Conservation (phyloP, 2,888 invertebrate genomes). For the Microchrysa polita region DNA sequence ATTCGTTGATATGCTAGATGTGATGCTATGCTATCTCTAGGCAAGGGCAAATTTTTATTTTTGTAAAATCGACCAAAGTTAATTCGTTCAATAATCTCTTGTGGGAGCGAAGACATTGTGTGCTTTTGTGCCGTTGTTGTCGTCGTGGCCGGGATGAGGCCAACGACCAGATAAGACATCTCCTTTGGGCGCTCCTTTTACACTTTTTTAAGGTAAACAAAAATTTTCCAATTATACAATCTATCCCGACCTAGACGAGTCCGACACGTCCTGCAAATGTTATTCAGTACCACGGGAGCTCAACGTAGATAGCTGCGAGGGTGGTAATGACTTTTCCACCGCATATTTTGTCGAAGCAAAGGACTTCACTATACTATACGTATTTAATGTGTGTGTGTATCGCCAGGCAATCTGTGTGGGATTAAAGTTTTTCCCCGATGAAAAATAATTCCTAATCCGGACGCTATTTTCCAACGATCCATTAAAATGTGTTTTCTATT, state of each 20-base stretch:
- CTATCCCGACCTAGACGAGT: neutral
- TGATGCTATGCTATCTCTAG: neutral
- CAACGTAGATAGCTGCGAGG: neutral
- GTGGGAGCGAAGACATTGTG: conserved; percentile 35
- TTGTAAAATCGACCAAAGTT: conserved; percentile 45
- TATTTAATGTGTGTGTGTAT: conserved; percentile 14
- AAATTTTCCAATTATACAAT: conserved; percentile 36
- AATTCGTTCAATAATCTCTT: conserved; percentile 46
- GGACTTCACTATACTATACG: neutral
- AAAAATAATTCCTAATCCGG: conserved; percentile 36
- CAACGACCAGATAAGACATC: too few relatives aligned
- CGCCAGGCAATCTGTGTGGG: conserved; percentile 16
- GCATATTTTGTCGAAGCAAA: neutral
- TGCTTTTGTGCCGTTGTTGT: neutral
- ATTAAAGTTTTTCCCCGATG: conserved; percentile 36
- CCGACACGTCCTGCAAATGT: neutral
- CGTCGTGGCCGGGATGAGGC: neutral
- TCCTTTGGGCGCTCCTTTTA: neutral
- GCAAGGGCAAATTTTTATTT: conserved; percentile 35
- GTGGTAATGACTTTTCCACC: conserved; percentile 29
- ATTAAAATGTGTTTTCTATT: conserved; percentile 19
- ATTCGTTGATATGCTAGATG: too few relatives aligned
- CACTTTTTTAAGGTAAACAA: conserved; percentile 32
- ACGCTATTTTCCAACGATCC: conserved; percentile 23
- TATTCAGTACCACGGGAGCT: neutral